Base-by-base conservation (phyloP, 1,140 invertebrate genomes). In the Pachypsylla venusta region DNA sequence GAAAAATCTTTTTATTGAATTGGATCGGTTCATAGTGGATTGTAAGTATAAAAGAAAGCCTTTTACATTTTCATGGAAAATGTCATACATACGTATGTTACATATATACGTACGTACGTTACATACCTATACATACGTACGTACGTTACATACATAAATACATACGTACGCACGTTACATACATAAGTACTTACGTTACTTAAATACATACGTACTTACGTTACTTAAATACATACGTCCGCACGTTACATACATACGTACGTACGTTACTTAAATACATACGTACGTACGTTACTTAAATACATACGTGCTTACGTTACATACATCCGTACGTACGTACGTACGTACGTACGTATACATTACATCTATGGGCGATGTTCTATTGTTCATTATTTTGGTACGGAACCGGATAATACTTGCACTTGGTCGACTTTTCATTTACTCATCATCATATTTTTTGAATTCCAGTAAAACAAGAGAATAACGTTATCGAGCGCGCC, bases 1-100 rank as follows among this genome's bases (percentile, higher is more conserved):
- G 58, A 71, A 75, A 54, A 62, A 67, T 10, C 60, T 80, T 53
- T 77, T 78, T 63, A 73, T 80, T 42, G 79, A 81, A 67, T 65
- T 80, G 70, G 79, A 81, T 63, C 77, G 76, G 65, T 80, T 80
- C 56, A 67, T 67, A 0, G 69, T 70, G 5, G 69, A 67, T 20
- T 65, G 78, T 79, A 70, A 73, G 75, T 69, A n/a, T n/a, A n/a
- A n/a, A n/a, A n/a, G n/a, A n/a, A n/a, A n/a, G n/a, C n/a, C n/a
- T n/a, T n/a, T n/a, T n/a, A n/a, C n/a, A n/a, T n/a, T n/a, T n/a
- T n/a, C n/a, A n/a, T n/a, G n/a, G n/a, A n/a, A n/a, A n/a, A n/a
- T n/a, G n/a, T n/a, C n/a, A n/a, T n/a, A n/a, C n/a, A n/a, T n/a
- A n/a, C n/a, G n/a, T n/a, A n/a, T n/a, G n/a, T n/a, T n/a, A n/a